These are phyloP conservation scores for zebrafish (Danio rerio) DNA, from an alignment of 2,113 vertebrate genomes.

Conservation along the genomic window GRCz12tu NC_133199.1:9780501-9781000, in stretches of 20 bases:
- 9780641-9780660: conserved; percentile 24
- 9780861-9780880: not conserved
- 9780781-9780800: not conserved
- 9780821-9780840: conserved; percentile 4
- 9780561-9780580: not conserved
- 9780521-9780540: no score
- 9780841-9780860: not conserved
- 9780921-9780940: not conserved
- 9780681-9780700: conserved; percentile 44
- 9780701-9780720: conserved; percentile 30
- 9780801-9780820: conserved; percentile 5
- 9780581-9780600: conserved; percentile 17
- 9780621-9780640: conserved; percentile 7
- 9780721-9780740: conserved; percentile 28
- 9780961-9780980: not conserved
- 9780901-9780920: not conserved
- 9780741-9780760: conserved; percentile 26
- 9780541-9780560: not conserved
- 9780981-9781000: not conserved
- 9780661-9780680: conserved; percentile 31
- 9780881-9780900: conserved; percentile 3
- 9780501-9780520: no score
- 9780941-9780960: not conserved
- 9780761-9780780: conserved; percentile 19
- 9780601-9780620: conserved; percentile 27